Percentiles rank a stretch among this genome's conserved stretches.
phyloP scores from a whole-genome alignment of 2,888 invertebrate genomes.

The Pandemis cinnamomeana region DNA sequence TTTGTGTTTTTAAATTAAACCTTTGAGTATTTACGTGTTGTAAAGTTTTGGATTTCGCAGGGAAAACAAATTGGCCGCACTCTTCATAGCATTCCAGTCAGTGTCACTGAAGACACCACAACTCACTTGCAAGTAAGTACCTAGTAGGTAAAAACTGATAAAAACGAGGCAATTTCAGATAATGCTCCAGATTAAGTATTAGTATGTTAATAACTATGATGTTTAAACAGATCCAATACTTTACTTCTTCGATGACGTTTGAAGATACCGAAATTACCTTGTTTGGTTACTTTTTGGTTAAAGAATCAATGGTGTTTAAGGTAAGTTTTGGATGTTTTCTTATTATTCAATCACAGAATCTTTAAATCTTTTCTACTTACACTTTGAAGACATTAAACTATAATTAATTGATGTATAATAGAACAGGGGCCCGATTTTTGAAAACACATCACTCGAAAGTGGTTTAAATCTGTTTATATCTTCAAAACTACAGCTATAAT shows the following conservation, averaged over 20 bases:
- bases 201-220: too few relatives aligned
- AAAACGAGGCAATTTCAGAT: not conserved
- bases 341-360: too few relatives aligned
- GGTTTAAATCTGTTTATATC: too few relatives aligned
- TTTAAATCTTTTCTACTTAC: too few relatives aligned
- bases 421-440: too few relatives aligned
- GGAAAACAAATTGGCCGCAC: not conserved
- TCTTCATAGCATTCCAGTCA: not conserved
- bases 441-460: too few relatives aligned
- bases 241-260: constrained; percentile 63
- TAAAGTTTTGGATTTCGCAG: not conserved
- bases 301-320: constrained; percentile 56
- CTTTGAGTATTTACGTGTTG: not conserved
- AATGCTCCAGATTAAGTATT: too few relatives aligned
- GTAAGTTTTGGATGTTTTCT: too few relatives aligned
- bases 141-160: not conserved
- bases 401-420: too few relatives aligned
- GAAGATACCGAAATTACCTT: constrained; percentile 63
- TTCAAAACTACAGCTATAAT: too few relatives aligned
- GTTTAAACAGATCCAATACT: constrained; percentile 70
- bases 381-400: too few relatives aligned
- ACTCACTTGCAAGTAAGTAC: not conserved
- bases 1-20: not conserved
- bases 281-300: constrained; percentile 67
- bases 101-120: not conserved